Evolutionary conservation across 2,113 vertebrate species (phyloP).

Genomic region (Passer montanus): DNA sequence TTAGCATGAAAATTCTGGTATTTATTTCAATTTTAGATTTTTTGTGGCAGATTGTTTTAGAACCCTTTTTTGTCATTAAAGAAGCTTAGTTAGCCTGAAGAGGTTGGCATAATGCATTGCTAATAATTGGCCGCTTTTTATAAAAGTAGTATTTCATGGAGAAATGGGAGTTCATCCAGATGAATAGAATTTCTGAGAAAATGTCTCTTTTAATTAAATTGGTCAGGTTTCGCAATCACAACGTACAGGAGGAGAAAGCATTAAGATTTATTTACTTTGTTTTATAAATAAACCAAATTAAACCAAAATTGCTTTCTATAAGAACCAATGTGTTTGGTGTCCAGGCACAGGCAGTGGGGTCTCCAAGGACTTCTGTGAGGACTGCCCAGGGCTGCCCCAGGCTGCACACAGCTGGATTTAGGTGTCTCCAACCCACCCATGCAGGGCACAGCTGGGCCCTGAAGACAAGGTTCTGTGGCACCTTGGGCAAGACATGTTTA

Average conservation of each 20-base stretch:
- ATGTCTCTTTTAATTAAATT: conserved; percentile 10
- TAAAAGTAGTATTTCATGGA: background rate
- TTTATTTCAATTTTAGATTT: background rate
- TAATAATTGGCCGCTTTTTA: background rate
- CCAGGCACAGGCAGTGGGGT: fast-evolving
- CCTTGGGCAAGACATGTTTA: background rate
- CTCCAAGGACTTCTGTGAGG: background rate
- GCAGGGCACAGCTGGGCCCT: fast-evolving
- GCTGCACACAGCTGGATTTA: fast-evolving
- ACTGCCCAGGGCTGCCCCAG: fast-evolving
- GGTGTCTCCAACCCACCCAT: fast-evolving
- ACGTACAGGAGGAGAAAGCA: background rate
- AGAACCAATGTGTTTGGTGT: background rate
- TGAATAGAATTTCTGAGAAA: background rate
- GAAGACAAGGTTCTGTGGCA: too few relatives aligned
- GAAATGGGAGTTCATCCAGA: background rate
- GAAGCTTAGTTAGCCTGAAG: background rate
- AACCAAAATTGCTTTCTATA: background rate
- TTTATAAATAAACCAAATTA: background rate
- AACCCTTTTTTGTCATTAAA: background rate
- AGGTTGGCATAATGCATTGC: background rate
- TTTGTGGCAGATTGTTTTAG: background rate
- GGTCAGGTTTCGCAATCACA: background rate
- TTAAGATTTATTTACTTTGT: background rate
- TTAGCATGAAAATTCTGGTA: background rate